Evolutionary conservation across 2,888 invertebrate species (phyloP).

Genomic region (Scaptomyza polygonia): DNA sequence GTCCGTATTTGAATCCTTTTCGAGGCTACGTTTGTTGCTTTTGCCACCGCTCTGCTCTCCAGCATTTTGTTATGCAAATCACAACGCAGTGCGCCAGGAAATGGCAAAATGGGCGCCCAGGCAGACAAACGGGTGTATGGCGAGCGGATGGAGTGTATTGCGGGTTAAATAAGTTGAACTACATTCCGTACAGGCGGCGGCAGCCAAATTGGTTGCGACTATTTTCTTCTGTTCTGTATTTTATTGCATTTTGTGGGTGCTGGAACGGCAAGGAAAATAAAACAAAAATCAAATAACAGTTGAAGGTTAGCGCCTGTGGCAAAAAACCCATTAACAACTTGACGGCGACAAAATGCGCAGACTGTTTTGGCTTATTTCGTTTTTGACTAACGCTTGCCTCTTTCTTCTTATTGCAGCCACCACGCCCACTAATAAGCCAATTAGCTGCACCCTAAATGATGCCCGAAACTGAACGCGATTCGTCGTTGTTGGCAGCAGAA

Average conservation of each 20-base stretch:
- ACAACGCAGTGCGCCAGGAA: constrained; percentile 78
- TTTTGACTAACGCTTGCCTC: constrained; percentile 30
- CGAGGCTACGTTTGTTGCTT: constrained; percentile 38
- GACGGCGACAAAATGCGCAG: constrained; percentile 55
- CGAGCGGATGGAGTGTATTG: constrained; percentile 21
- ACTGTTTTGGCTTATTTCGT: constrained; percentile 60
- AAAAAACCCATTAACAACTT: constrained; percentile 50
- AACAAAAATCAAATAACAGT: constrained; percentile 5
- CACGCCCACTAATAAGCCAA: constrained; percentile 48
- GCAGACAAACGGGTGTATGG: constrained; percentile 4
- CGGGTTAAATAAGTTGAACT: constrained; percentile 72
- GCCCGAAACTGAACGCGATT: constrained; percentile 84
- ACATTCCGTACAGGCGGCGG: constrained; percentile 59
- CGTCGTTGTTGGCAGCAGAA: constrained; percentile 80
- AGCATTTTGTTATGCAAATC: constrained; percentile 79
- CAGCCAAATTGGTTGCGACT: constrained; percentile 24
- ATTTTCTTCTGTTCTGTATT: constrained; percentile 59
- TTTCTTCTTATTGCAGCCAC: constrained; percentile 45
- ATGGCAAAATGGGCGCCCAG: constrained; percentile 45
- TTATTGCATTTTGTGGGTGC: constrained; percentile 63
- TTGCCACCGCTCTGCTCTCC: constrained; percentile 30
- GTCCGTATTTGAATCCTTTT: constrained; percentile 43
- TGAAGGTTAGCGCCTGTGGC: constrained; percentile 32
- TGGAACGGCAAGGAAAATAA: constrained; percentile 12
- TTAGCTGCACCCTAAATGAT: constrained; percentile 81